Evolutionary conservation across 1,140 invertebrate species (phyloP).

Genomic region (Pomacea maculata): DNA sequence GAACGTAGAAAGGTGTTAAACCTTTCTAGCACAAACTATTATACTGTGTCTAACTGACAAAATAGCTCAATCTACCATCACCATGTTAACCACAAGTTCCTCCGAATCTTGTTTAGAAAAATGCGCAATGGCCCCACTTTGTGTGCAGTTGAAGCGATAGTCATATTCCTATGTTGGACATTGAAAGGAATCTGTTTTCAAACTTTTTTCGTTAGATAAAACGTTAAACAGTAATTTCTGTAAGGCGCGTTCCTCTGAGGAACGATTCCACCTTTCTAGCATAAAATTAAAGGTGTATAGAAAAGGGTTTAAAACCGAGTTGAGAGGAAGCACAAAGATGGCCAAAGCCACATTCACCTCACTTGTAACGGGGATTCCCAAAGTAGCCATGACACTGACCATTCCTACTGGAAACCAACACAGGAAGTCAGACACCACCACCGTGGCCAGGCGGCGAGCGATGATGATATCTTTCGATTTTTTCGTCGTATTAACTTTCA

Average conservation of each 20-base stretch:
- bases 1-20: too few species aligned
- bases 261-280: not conserved
- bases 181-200: too few species aligned
- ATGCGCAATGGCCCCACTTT: too few species aligned
- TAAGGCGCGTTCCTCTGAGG: not conserved
- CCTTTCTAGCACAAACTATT: too few species aligned
- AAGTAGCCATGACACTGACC: constrained; percentile 26
- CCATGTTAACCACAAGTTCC: too few species aligned
- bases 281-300: constrained; percentile 34
- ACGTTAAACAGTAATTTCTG: not conserved
- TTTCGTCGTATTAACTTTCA: not conserved
- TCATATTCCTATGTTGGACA: too few species aligned
- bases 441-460: constrained; percentile 28
- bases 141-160: too few species aligned
- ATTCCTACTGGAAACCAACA: constrained; percentile 27
- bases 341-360: constrained; percentile 39
- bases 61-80: too few species aligned
- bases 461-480: constrained; percentile 24
- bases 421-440: constrained; percentile 31
- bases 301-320: constrained; percentile 29
- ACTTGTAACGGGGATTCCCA: constrained; percentile 26
- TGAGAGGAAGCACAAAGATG: constrained; percentile 38
- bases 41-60: too few species aligned
- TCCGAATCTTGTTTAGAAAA: too few species aligned
- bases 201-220: too few species aligned